Evolutionary conservation across 2,888 invertebrate species (phyloP), one percentile per base, ranked within the genome.

Genomic region (Drosophila mayaguana): DNA sequence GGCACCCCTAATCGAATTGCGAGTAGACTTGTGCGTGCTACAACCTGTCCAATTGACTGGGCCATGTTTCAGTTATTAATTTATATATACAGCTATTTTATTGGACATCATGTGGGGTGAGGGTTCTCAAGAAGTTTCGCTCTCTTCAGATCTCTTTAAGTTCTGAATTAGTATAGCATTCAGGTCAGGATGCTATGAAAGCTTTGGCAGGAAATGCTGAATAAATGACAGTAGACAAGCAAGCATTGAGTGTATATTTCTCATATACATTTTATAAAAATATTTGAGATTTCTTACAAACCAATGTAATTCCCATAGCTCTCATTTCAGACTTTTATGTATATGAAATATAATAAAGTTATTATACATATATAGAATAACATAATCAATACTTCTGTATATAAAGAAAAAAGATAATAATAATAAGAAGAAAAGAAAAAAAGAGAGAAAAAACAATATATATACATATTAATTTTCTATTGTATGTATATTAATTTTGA

Each of bases 1-100:
- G 65, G 48, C 60, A 59, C 59, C 54, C 60, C 75, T 88, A 89
- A 86, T 86, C 86, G 86, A 88, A 85, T 86, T 85, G 48, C 63
- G 51, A 83, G 69, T 65, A 54, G 63, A 62, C 55, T 75, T 63
- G 72, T 83, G 76, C 84, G 81, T 87, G 88, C 25, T 3, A 46
- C 18, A 50, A 28, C 57, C 53, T 43, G 55, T 43, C 50, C 67
- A 62, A 88, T 84, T 75, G 77, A 85, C 32, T 74, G 74, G 73
- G 63, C 71, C 43, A 61, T 73, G 50, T 62, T 73, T 55, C 54
- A 55, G 54, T 59, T 63, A 70, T 74, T 61, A 60, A 73, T 56
- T 34, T 55, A 50, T 54, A 54, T 45, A 45, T 45, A 45, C 2
- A 36, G 7, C 0, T 36, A 16, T 22, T 22, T 36, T 36, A 34